Conservation (phyloP, 37 sponge, comb jelly and placozoan species). For the Aplysina aerophoba region DNA sequence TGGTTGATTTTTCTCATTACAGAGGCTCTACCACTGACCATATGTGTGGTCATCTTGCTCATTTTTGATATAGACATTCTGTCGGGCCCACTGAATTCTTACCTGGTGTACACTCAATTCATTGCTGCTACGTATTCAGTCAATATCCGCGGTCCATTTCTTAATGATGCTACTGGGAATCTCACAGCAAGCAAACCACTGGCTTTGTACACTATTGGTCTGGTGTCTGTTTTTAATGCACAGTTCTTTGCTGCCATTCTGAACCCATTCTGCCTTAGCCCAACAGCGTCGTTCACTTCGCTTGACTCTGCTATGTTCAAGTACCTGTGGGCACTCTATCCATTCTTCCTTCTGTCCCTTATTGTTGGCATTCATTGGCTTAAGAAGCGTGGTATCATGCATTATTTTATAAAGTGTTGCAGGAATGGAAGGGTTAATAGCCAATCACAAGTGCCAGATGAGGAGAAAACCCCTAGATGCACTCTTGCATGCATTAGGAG, state of each 20-base stretch:
- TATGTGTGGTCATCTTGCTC: not conserved
- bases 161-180: not conserved
- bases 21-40: not conserved
- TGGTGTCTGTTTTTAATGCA: slow-evolving; percentile 12
- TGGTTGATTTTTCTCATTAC: not conserved
- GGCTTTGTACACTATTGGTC: not conserved
- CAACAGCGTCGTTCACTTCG: too few relatives aligned
- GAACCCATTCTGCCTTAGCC: slow-evolving; percentile 4
- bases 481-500: too few relatives aligned
- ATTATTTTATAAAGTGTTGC: too few relatives aligned
- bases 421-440: too few relatives aligned
- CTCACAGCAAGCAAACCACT: too few relatives aligned
- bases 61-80: slow-evolving; percentile 3
- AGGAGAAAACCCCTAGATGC: too few relatives aligned
- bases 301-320: too few relatives aligned
- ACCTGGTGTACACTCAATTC: slow-evolving; percentile 25
- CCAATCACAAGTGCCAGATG: too few relatives aligned
- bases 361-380: too few relatives aligned
- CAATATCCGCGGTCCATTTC: not conserved
- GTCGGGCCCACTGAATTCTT: slow-evolving; percentile 27
- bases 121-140: not conserved
- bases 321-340: too few relatives aligned
- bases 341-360: too few relatives aligned
- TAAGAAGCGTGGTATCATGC: too few relatives aligned
- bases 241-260: not conserved